phyloP scores from a whole-genome alignment of 2,888 invertebrate genomes.

The Camptogramma bilineatum region DNA sequence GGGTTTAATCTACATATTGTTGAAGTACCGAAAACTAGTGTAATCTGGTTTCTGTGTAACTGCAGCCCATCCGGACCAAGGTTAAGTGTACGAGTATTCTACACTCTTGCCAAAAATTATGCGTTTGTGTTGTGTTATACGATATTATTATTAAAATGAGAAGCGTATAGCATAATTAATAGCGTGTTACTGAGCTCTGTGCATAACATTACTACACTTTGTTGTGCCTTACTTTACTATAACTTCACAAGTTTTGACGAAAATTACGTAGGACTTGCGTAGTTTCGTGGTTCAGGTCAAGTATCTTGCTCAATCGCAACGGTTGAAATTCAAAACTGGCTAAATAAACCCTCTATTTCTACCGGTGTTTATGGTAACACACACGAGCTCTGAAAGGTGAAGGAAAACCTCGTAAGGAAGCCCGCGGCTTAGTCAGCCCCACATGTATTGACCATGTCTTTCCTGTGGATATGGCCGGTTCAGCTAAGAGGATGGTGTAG shows the following conservation, averaged over 20 bases:
- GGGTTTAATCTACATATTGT: too few relatives aligned
- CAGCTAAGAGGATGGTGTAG: too few relatives aligned
- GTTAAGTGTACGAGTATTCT: constrained; percentile 36
- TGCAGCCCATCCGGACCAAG: constrained; percentile 30
- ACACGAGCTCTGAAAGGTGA: too few relatives aligned
- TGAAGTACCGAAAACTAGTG: neutral
- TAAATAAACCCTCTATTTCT: constrained; percentile 1
- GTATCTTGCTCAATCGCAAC: constrained; percentile 7
- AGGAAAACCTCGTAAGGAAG: too few relatives aligned
- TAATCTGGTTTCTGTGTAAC: constrained; percentile 17
- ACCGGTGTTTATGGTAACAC: neutral
- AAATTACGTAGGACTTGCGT: constrained; percentile 1
- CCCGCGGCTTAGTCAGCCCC: too few relatives aligned
- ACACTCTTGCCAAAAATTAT: constrained; percentile 35
- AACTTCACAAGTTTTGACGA: neutral
- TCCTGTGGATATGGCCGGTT: too few relatives aligned
- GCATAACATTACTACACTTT: constrained; percentile 27
- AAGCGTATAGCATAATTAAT: constrained; percentile 36
- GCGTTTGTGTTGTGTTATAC: constrained; percentile 35
- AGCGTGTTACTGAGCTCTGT: constrained; percentile 31
- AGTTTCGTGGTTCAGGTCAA: constrained; percentile 1
- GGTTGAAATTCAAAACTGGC: constrained; percentile 1
- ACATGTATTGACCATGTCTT: too few relatives aligned
- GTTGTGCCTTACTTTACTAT: neutral
- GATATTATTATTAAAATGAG: constrained; percentile 35